These are phyloP conservation scores for Agrotis ipsilon DNA, from an alignment of 2,888 invertebrate species.

Conservation along the genomic window DNA sequence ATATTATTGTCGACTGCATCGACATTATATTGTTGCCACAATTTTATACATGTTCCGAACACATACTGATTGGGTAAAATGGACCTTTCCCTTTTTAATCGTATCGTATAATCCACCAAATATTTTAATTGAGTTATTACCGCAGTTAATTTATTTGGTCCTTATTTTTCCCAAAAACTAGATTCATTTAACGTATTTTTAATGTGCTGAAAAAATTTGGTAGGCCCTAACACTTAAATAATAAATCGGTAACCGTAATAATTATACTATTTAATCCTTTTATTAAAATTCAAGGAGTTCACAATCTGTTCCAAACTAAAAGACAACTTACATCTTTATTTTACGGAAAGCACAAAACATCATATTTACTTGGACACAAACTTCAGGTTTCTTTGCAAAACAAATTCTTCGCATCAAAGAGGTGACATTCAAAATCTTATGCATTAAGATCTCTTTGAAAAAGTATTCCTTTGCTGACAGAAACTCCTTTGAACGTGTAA, in stretches of 20 bases:
- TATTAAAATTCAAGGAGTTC: not conserved
- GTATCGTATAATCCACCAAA: not conserved
- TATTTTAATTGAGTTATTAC: not conserved
- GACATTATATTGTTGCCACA: conserved; percentile 18
- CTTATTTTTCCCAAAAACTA: not conserved
- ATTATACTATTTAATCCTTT: too few species aligned
- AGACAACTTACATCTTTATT: not conserved
- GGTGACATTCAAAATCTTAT: conserved; percentile 18
- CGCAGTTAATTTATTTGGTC: not conserved
- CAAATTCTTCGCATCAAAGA: conserved; percentile 25
- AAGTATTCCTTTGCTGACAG: conserved; percentile 7
- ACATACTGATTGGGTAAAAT: conserved; percentile 4
- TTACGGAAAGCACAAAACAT: not conserved
- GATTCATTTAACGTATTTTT: too few species aligned
- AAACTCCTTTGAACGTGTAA: conserved; percentile 17
- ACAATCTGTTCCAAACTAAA: too few species aligned
- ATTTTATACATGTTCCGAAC: conserved; percentile 38
- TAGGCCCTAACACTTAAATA: too few species aligned
- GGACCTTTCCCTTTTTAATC: conserved; percentile 9
- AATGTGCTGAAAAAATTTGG: too few species aligned
- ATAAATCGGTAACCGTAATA: too few species aligned
- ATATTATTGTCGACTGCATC: conserved; percentile 14
- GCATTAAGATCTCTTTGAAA: conserved; percentile 11
- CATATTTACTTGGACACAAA: conserved; percentile 15
- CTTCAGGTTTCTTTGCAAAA: not conserved